Evolutionary conservation across 2,113 vertebrate genomes (phyloP).

Genomic region (Eclectus roratus): DNA sequence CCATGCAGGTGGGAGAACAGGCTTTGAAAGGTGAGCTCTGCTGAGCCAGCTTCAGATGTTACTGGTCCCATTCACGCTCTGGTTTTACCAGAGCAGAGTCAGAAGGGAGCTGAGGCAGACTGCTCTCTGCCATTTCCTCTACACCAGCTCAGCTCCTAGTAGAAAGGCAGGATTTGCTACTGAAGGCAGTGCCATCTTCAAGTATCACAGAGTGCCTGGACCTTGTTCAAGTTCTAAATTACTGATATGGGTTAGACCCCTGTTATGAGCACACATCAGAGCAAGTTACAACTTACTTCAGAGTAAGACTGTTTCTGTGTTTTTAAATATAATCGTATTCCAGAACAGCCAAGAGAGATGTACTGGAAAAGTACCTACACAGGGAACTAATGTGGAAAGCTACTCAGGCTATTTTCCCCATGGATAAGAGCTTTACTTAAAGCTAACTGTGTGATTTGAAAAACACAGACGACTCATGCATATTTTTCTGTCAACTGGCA

Average conservation of each 20-base stretch:
- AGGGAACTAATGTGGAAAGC: neutral
- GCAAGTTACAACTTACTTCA: neutral
- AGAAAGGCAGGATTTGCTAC: neutral
- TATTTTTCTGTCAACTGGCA: neutral
- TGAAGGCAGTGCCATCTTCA: neutral
- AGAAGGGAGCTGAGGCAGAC: neutral
- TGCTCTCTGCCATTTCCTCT: neutral
- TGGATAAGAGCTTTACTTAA: neutral
- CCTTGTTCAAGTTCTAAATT: neutral
- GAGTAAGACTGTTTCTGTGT: neutral
- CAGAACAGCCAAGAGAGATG: neutral
- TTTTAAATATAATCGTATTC: neutral
- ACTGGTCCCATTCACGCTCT: neutral
- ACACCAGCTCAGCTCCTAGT: accelerated
- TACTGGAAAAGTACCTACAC: neutral
- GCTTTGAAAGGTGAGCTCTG: neutral
- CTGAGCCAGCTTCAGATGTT: neutral
- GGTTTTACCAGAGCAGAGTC: neutral
- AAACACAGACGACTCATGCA: neutral
- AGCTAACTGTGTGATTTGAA: neutral
- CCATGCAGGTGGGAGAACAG: neutral
- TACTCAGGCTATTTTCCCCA: neutral
- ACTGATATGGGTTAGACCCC: neutral
- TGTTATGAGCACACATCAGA: neutral
- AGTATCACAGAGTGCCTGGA: neutral